Base-by-base conservation (phyloP, 1,140 invertebrate genomes). In the Bradysia coprophila region DNA sequence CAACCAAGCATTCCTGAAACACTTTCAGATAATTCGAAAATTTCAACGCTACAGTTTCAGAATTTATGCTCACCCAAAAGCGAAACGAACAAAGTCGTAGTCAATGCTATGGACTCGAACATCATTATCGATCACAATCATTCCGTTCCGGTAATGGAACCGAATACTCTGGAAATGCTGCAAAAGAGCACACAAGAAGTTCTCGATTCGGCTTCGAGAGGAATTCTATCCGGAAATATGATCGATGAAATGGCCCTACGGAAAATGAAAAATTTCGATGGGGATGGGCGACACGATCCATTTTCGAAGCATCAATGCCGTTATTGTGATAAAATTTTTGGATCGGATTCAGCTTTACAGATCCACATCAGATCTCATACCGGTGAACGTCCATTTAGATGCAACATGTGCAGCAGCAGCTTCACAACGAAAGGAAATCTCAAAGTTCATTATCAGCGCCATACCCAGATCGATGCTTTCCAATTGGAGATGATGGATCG, bases 341-440 rank as follows among this genome's bases (percentile, higher is more conserved):
- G 91, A 51, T 93, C 87, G 55, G 92, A 96, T 65, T 91, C 86
- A 16, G 89, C 89, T 6, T 73, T 95, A 28, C 89, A 93, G 69
- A 93, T 93, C 55, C 90, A 93, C 70, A 85, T 94, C 64, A 73
- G 89, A 50, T 91, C 88, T 21, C 91, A 95, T 62, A 95, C 90
- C 54, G 90, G 94, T 51, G 94, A 98, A 72, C 73, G 92, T 44
- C 94, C 94, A 28, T 98, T 93, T 68, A 91, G 92, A 63, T 98
- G 94, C 70, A 95, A 95, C 65, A 87, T 97, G 45, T 98, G 94
- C 67, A 90, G 91, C 43, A 92, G 88, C 63, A 73, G 88, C 53
- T 98, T 98, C 67, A 96, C 93, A 42, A 98, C 94, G 47, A 96
- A 96, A 71, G 90, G 90, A 48, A 94, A 94, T 62, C 73, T 94